These are phyloP conservation scores for Automeris io DNA, from an alignment of 2,888 invertebrate genomes.

Conservation along the genomic window DNA sequence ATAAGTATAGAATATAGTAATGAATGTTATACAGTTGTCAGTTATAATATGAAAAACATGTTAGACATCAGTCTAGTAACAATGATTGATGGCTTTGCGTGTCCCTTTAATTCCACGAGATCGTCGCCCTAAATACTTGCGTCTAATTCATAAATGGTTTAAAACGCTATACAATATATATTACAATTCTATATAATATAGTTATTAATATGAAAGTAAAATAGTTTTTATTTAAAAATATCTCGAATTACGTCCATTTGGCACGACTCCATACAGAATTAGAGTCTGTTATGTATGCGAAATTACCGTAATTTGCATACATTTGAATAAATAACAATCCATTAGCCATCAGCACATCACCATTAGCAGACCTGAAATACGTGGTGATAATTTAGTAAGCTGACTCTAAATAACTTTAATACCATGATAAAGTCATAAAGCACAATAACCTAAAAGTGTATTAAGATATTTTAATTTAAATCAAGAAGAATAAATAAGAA, in stretches of 20 bases:
- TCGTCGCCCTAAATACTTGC: not conserved
- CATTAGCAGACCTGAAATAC: too few species aligned
- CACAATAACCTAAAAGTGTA: too few species aligned
- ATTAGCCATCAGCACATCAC: not conserved
- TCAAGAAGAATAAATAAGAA: too few species aligned
- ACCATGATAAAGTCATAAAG: too few species aligned
- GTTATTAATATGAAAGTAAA: too few species aligned
- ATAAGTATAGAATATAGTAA: too few species aligned
- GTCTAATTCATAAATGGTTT: not conserved
- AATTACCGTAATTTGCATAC: not conserved
- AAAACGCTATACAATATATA: not conserved
- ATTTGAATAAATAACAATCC: constrained; percentile 2
- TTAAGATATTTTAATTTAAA: too few species aligned
- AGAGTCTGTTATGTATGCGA: not conserved
- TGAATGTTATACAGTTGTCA: too few species aligned
- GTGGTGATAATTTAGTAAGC: too few species aligned
- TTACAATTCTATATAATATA: not conserved
- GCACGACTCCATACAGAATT: too few species aligned
- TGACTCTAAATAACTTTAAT: too few species aligned
- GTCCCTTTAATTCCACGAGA: not conserved
- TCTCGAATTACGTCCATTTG: not conserved
- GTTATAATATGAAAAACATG: not conserved
- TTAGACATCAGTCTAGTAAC: not conserved
- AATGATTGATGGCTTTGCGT: constrained; percentile 3
- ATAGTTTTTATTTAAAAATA: not conserved